Percentiles rank a stretch among this genome's conserved stretches.
phyloP scores from a whole-genome alignment of 2,797 vertebrate genomes.

The Anniella stebbinsi region DNA sequence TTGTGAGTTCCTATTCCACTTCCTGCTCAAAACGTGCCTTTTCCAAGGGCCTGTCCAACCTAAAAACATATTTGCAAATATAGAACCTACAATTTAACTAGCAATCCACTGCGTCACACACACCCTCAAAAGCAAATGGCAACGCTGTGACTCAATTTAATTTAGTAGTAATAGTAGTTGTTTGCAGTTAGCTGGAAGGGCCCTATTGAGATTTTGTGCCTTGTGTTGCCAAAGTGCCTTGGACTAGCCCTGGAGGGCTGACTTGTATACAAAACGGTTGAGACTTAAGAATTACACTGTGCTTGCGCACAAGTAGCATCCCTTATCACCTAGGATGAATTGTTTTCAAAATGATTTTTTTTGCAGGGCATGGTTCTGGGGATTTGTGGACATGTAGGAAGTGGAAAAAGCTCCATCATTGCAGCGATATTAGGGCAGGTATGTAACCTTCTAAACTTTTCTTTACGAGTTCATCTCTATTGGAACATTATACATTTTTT shows the following conservation, averaged over 20 bases:
- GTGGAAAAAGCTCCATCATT: slow-evolving; percentile 87
- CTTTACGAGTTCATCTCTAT: neutral
- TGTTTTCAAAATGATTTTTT: neutral
- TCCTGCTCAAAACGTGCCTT: neutral
- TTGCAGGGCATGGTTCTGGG: slow-evolving; percentile 85
- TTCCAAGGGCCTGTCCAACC: neutral
- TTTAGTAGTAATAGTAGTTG: no score
- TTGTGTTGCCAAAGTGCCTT: neutral
- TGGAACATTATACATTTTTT: neutral
- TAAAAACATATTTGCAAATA: neutral
- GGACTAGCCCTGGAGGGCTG: neutral
- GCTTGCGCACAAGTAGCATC: neutral
- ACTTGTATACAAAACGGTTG: neutral
- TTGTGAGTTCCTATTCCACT: neutral
- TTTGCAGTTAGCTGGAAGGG: no score
- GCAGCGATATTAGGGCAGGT: slow-evolving; percentile 88
- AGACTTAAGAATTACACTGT: neutral
- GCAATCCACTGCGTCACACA: neutral
- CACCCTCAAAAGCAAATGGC: no score
- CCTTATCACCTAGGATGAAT: neutral
- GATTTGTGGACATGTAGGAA: slow-evolving; percentile 88
- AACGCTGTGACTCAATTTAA: no score
- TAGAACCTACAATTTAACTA: neutral
- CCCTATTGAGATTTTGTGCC: no score
- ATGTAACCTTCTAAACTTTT: neutral